phyloP scores from a whole-genome alignment of 2,113 vertebrate species.

The Regulus satrapa region DNA sequence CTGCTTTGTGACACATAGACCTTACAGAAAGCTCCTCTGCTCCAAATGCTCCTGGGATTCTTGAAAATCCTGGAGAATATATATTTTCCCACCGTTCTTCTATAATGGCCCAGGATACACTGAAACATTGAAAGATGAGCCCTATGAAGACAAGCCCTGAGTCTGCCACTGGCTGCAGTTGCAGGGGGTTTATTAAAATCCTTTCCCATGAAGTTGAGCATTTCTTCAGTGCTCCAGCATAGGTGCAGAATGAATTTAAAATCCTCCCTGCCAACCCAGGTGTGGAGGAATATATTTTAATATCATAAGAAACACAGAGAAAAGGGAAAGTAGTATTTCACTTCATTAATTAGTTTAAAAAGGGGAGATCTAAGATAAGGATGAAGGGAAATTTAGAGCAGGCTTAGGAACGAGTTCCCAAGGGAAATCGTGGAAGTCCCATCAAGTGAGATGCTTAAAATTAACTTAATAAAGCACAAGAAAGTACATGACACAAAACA shows the following conservation, averaged over 20 bases:
- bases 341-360: conserved; percentile 40
- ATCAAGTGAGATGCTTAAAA: not conserved
- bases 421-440: conserved; percentile 29
- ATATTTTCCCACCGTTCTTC: not conserved
- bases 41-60: not conserved
- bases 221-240: not conserved
- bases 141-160: not conserved
- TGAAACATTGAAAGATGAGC: not conserved
- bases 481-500: not conserved
- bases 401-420: not conserved
- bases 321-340: not conserved
- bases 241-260: not conserved
- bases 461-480: not conserved
- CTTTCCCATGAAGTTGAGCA: not conserved
- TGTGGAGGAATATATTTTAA: conserved; percentile 40
- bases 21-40: not conserved
- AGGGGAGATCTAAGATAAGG: conserved; percentile 51
- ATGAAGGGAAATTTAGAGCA: conserved; percentile 35
- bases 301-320: conserved; percentile 3
- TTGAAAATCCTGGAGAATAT: not conserved
- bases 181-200: not conserved
- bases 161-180: not conserved
- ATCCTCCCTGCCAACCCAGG: not conserved
- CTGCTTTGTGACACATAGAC: not conserved
- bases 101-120: not conserved